These are phyloP conservation scores for Andrena cerasifolii DNA, from an alignment of 1,140 invertebrate species.

Conservation along the genomic window DNA sequence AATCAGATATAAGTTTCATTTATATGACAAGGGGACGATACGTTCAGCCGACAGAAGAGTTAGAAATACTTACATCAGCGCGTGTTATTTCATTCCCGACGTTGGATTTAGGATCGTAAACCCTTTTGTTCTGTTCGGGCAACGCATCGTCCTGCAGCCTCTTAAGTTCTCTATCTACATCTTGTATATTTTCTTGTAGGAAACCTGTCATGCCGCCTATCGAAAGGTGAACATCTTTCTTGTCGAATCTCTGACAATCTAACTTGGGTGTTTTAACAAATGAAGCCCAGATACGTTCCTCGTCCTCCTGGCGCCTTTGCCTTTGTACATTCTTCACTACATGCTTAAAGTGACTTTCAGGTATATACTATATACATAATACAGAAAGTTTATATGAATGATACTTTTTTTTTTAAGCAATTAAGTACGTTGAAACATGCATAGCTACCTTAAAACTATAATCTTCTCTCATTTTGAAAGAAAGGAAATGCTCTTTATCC, in stretches of 20 bases:
- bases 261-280: conserved; percentile 72
- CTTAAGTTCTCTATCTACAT: conserved; percentile 68
- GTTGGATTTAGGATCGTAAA: conserved; percentile 8
- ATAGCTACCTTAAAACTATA: conserved; percentile 78
- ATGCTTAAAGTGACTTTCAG: conserved; percentile 74
- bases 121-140: conserved; percentile 55
- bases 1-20: conserved; percentile 11
- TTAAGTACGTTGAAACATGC: not conserved
- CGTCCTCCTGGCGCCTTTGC: conserved; percentile 69
- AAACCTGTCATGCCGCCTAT: conserved; percentile 47
- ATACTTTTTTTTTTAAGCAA: not conserved
- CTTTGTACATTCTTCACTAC: conserved; percentile 75
- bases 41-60: not conserved
- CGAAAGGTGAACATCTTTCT: conserved; percentile 21
- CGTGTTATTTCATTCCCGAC: conserved; percentile 15
- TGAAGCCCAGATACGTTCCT: conserved; percentile 73
- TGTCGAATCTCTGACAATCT: conserved; percentile 7
- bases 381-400: not conserved
- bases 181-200: conserved; percentile 62
- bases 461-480: conserved; percentile 70
- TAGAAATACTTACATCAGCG: conserved; percentile 24
- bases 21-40: not conserved
- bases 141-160: conserved; percentile 67
- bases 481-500: conserved; percentile 59
- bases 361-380: conserved; percentile 75